Conservation (phyloP, 2,797 vertebrate species). For the Columba guinea region DNA sequence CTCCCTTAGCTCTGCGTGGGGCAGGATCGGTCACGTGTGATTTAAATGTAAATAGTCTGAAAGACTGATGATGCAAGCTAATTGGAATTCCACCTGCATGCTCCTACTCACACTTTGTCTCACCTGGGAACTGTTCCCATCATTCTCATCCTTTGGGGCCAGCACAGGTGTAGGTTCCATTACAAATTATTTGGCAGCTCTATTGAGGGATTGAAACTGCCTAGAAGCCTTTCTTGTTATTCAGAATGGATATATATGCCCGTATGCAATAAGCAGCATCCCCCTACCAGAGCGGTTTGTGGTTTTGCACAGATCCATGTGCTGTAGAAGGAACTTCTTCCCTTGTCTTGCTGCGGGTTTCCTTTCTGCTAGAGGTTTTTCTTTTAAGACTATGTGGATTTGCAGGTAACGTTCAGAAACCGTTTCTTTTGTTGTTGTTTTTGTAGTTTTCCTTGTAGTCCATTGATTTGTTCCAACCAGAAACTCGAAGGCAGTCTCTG, state of each 20-base stretch:
- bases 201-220: background rate
- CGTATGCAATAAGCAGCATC: background rate
- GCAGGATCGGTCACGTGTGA: background rate
- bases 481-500: constrained; percentile 41
- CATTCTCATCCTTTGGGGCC: background rate
- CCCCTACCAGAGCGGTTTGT: background rate
- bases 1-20: rapidly evolving
- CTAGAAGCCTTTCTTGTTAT: background rate
- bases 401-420: constrained; percentile 5
- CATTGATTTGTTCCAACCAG: constrained; percentile 44
- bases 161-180: background rate
- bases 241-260: background rate
- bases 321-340: background rate
- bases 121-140: background rate
- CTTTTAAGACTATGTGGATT: background rate
- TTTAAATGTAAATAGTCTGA: background rate
- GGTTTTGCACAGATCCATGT: background rate
- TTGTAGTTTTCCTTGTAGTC: constrained; percentile 47
- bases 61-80: background rate
- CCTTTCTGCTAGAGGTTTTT: background rate
- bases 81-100: background rate
- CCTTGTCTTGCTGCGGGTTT: background rate
- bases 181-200: background rate
- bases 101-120: background rate
- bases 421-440: constrained; percentile 22